Evolutionary conservation across 2,888 invertebrate genomes (phyloP).

Genomic region (Synergus itoensis): DNA sequence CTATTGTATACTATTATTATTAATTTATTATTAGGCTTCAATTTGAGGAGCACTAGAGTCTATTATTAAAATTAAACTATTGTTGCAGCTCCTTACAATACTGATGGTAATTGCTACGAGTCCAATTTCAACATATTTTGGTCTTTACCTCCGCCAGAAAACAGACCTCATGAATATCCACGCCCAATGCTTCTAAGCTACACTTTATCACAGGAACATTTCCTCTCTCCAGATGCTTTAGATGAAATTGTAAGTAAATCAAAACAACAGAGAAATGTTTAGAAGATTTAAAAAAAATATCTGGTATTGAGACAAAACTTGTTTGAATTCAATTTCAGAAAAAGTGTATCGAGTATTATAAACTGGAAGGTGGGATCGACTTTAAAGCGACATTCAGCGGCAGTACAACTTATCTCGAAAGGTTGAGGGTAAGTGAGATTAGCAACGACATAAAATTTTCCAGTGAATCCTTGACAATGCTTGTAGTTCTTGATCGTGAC

Average conservation of each 20-base stretch:
- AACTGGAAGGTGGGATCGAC: slow-evolving; percentile 84
- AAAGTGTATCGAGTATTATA: slow-evolving; percentile 91
- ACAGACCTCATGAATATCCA: slow-evolving; percentile 94
- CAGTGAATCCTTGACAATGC: slow-evolving; percentile 20
- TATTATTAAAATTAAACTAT: not conserved
- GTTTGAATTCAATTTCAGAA: slow-evolving; percentile 77
- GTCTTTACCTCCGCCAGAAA: slow-evolving; percentile 98
- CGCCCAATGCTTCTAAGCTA: slow-evolving; percentile 95
- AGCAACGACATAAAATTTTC: not conserved
- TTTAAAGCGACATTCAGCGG: slow-evolving; percentile 85
- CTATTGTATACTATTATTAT: not conserved
- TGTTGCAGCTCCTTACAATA: slow-evolving; percentile 87
- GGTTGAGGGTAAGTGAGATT: slow-evolving; percentile 82
- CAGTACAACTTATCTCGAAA: slow-evolving; percentile 89
- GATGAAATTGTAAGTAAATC: slow-evolving; percentile 85
- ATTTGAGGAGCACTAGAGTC: not conserved
- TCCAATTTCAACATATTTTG: slow-evolving; percentile 93
- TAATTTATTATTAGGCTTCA: no score
- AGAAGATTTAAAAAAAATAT: no score
- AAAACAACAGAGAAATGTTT: not conserved
- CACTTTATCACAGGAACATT: slow-evolving; percentile 89
- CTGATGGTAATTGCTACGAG: slow-evolving; percentile 88
- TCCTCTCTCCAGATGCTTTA: slow-evolving; percentile 89
- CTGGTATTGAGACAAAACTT: not conserved
- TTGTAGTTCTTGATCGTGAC: slow-evolving; percentile 33